Base-by-base conservation (phyloP, 2,888 invertebrate genomes). In the Tribolium freemani region DNA sequence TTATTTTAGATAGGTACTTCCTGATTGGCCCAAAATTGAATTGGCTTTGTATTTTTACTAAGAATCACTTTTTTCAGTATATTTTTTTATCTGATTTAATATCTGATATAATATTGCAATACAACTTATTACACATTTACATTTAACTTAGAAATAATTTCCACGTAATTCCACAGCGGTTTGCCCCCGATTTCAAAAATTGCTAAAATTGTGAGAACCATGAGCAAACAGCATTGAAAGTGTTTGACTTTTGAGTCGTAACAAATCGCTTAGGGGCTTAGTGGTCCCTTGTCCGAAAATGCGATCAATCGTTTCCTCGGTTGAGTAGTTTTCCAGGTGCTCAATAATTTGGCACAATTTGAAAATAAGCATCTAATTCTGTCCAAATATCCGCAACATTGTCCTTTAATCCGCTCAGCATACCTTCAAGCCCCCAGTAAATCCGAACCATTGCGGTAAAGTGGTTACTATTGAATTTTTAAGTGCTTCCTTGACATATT, bases 401-500 rank as follows among this genome's bases (percentile, higher is more conserved):
- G 81, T 80, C 75, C 73, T 11, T 30, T 81, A 81, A 81, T 80
- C 81, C 79, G 79, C 80, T 81, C 80, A 81, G 48, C 57, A 58
- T 45, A 54, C 66, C 57, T 44, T 30, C 21, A 26, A 26, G 26
- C 3, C 26, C 26, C 26, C 26, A 26, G 57, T 48, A 69, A 72
- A 69, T 72, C 72, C 72, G 38, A 72, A 71, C 68, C 44, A 72
- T 64, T 72, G 61, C 61, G 72, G 69, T 69, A 72, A 72, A 78
- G 79, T 78, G 77, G 76, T 74, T 74, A 71, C 64, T 69, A 74
- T 78, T 77, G 72, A 74, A 68, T 21, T 69, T 70, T 77, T 74
- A 80, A 80, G 79, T 79, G 81, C 63, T 79, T 78, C 73, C 77
- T 80, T 81, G 80, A 78, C 79, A 76, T 77, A 76, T 78, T 78